Evolutionary conservation across 2,888 invertebrate genomes (phyloP).

Genomic region (Microplitis deprimator): DNA sequence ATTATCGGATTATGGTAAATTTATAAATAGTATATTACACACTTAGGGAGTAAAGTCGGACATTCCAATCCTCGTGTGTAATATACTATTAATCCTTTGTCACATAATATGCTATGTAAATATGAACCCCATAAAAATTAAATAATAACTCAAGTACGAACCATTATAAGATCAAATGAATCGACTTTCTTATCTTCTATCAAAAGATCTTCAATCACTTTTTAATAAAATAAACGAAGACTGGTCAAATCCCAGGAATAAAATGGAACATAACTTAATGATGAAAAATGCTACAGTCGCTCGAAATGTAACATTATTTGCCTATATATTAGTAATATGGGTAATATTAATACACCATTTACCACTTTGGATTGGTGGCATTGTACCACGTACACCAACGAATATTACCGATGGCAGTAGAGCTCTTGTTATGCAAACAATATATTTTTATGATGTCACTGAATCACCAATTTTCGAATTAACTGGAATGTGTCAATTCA

Average conservation of each 20-base stretch:
- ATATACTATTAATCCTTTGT: no score
- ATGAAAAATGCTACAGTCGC: conserved; percentile 41
- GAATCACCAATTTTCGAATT: conserved; percentile 41
- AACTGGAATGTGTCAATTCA: conserved; percentile 35
- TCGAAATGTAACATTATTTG: conserved; percentile 39
- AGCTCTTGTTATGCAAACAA: conserved; percentile 39
- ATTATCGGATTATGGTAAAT: no score
- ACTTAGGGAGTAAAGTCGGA: no score
- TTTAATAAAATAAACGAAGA: conserved; percentile 37
- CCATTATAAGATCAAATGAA: no score
- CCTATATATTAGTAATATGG: conserved; percentile 30
- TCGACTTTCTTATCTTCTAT: neutral
- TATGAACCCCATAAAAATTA: no score
- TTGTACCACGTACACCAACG: conserved; percentile 39
- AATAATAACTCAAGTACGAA: no score
- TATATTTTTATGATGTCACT: conserved; percentile 38
- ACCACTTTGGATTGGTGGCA: conserved; percentile 35
- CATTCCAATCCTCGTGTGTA: no score
- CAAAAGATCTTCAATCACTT: conserved; percentile 33
- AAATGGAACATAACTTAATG: conserved; percentile 40
- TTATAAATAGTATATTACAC: no score
- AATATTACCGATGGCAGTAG: conserved; percentile 44
- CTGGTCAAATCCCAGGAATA: conserved; percentile 40
- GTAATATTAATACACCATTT: conserved; percentile 27
- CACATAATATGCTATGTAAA: no score